Base-by-base conservation (phyloP, 2,797 vertebrate species). In the Acipenser ruthenus region DNA sequence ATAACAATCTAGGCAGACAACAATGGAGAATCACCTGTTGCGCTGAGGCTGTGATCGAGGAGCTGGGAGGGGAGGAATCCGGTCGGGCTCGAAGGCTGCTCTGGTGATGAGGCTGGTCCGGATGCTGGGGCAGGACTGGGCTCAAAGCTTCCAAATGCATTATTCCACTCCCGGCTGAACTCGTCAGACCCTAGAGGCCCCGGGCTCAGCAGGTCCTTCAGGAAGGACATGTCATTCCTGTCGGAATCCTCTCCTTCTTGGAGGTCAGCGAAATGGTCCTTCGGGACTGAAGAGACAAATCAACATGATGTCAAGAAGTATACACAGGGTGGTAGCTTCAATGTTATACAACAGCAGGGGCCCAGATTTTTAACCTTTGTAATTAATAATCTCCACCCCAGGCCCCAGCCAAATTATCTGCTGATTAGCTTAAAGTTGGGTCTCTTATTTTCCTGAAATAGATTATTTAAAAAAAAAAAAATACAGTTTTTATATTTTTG, bases 21-120 rank as follows among this genome's bases (percentile, higher is more conserved):
- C 9, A 50, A 23, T 49, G 55, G 4, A 50, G 8, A 60, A 77
- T 61, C 49, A 88, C 90, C 90, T 81, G 84, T 80, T 7, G 87
- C 77, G 62, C 85, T 86, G 70, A 90, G 86, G 56, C 90, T 92
- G 73, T 92, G 87, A 74, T 96, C 93, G 68, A 94, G 87, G 47
- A 94, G 89, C 51, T 94, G 90, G 49, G 93, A 96, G 15, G 91
- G 89, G 70, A 93, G 83, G 78, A 94, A 94, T 64, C 84, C 83
- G 0, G 87, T 76, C 6, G 87, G 82, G 68, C 78, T 86, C 8
- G 75, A 72, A 1, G 74, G 80, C 67, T 76, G 74, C 4, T 89
- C 85, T 8, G 83, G 66, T 0, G 23, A 71, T 7, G 63, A 56
- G 0, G 61, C 4, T 15, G 23, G 66, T 1, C 70, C 55, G 10